Evolutionary conservation across 2,888 invertebrate species (phyloP), one percentile per base, ranked within the genome.

Genomic region (Blastobasis lacticolella): DNA sequence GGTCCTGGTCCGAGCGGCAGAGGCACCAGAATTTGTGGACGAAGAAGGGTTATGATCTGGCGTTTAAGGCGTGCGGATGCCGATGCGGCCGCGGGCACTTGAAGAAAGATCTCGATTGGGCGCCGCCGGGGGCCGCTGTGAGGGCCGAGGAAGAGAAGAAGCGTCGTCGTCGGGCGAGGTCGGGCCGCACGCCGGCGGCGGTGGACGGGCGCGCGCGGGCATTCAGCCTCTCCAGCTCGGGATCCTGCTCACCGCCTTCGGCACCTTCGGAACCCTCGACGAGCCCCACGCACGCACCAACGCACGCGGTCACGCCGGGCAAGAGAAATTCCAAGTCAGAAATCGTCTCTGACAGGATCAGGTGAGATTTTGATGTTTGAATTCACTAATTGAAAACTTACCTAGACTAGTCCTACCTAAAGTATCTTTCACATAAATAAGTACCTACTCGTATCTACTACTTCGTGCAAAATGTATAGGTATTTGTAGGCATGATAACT

Each of bases 21-120:
- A 91, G 97, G 38, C 92, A 94, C 67, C 97, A 98, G 87, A 98
- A 98, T 82, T 87, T 98, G 54, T 98, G 98, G 98, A 97, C 97
- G 52, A 98, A 98, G 84, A 97, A 97, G 81, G 98, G 98, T 50
- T 98, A 98, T 88, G 98, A 98, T 82, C 83, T 98, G 76, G 97
- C 97, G 6, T 97, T 94, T 84, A 97, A 97, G 71, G 97, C 96
- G 6, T 98, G 98, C 88, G 95, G 94, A 44, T 98, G 98, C 86
- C 94, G 94, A 59, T 98, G 98, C 83, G 95, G 95, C 4, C 91
- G 96, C 38, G 98, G 98, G 5, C 97, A 97, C 72, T 82, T 98
- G 64, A 94, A 97, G 73, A 98, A 98, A 81, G 98, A 98, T 84
- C 89, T 97, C 49, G 96, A 98, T 76, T 98, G 97, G 95, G 90